Conservation (phyloP, 2,888 invertebrate species). For the Quadroppia sp. region DNA sequence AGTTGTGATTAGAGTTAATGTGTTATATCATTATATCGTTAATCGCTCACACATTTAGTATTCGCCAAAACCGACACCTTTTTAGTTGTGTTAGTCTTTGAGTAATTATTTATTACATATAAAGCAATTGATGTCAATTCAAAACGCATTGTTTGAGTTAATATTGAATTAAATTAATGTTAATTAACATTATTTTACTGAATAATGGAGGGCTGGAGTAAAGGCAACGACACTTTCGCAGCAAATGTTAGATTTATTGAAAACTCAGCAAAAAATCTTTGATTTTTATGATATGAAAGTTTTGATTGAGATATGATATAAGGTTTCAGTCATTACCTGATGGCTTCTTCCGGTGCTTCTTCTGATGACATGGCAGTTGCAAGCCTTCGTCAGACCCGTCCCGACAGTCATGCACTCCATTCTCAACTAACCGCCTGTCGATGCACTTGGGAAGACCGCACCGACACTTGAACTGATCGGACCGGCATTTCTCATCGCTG, state of each 20-base stretch:
- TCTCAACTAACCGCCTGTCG: conserved; percentile 51
- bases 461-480: conserved; percentile 53
- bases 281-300: neutral
- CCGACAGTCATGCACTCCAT: conserved; percentile 54
- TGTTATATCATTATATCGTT: neutral
- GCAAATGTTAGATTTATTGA: conserved; percentile 13
- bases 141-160: neutral
- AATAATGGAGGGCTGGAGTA: neutral
- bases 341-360: conserved; percentile 24
- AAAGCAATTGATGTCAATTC: conserved; percentile 7
- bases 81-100: conserved; percentile 7
- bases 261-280: neutral
- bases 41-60: neutral
- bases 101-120: neutral
- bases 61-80: conserved; percentile 25
- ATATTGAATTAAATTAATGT: neutral
- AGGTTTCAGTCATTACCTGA: conserved; percentile 9
- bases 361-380: conserved; percentile 15
- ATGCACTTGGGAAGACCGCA: conserved; percentile 56
- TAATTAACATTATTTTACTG: conserved; percentile 12
- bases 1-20: conserved; percentile 5
- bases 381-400: conserved; percentile 56
- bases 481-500: conserved; percentile 54
- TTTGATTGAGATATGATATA: neutral
- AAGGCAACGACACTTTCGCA: conserved; percentile 29